Evolutionary conservation across 1,140 invertebrate species (phyloP).

Genomic region (Plutomurus gul): DNA sequence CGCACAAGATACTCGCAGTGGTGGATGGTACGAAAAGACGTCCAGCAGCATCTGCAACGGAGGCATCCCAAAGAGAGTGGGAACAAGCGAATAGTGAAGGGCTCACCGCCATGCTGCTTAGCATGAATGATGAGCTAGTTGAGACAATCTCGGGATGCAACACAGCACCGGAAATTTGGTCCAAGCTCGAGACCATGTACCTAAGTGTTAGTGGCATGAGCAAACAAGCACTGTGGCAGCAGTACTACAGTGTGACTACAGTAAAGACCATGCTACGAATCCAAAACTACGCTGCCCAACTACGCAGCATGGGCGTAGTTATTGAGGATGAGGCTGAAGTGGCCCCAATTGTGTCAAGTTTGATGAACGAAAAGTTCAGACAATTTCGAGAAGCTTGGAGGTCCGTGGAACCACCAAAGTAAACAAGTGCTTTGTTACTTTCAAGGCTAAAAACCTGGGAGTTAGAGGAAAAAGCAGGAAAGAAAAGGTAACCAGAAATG

Average conservation of each 20-base stretch:
- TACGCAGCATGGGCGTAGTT: not conserved
- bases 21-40: too few relatives aligned
- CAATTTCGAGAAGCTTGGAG: constrained; percentile 2
- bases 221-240: constrained; percentile 23
- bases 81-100: constrained; percentile 23
- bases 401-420: not conserved
- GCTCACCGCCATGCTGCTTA: not conserved
- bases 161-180: constrained; percentile 6
- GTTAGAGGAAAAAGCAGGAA: not conserved
- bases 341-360: not conserved
- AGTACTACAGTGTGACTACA: not conserved
- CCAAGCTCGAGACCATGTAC: constrained; percentile 10
- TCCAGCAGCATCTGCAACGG: too few relatives aligned
- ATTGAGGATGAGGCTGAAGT: constrained; percentile 15
- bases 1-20: too few relatives aligned
- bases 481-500: too few relatives aligned
- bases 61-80: constrained; percentile 25
- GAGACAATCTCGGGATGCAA: constrained; percentile 23
- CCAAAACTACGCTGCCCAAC: not conserved
- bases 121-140: constrained; percentile 13
- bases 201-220: constrained; percentile 17
- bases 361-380: not conserved
- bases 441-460: constrained; percentile 1
- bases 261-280: constrained; percentile 1
- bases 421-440: not conserved